Percentiles rank a stretch among this genome's conserved stretches.
phyloP scores from a whole-genome alignment of 2,113 vertebrate species.

The Elaphurus davidianus region DNA sequence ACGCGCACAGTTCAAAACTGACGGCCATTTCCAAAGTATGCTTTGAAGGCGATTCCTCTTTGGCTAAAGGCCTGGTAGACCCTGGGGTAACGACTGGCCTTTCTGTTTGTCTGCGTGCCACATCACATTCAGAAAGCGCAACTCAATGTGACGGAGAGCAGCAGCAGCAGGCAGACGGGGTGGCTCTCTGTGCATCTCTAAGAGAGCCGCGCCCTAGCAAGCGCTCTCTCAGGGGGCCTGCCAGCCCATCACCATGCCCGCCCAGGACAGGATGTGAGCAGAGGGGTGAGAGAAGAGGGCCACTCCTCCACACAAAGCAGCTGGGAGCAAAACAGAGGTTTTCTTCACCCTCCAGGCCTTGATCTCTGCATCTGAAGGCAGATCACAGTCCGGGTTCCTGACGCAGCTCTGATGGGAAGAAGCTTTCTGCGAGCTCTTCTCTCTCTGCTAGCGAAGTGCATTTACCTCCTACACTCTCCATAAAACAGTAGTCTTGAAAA shows the following conservation, averaged over 20 bases:
- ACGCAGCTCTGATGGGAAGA: neutral
- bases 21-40: neutral
- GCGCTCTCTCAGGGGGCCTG: neutral
- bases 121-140: conserved; percentile 34
- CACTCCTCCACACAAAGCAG: neutral
- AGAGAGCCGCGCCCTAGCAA: neutral
- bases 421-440: neutral
- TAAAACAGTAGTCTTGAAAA: neutral
- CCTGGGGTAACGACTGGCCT: neutral
- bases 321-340: neutral
- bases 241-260: neutral
- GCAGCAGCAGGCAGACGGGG: neutral
- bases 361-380: neutral
- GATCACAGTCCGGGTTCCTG: neutral
- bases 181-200: neutral
- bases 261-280: neutral
- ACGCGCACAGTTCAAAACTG: accelerated
- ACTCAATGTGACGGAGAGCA: conserved; percentile 47
- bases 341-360: neutral
- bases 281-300: neutral
- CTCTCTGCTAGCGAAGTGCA: neutral
- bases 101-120: neutral
- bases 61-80: conserved; percentile 18
- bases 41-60: neutral
- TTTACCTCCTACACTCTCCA: too few species aligned